phyloP scores from a whole-genome alignment of 2,113 vertebrate species.

The Dendrocopos noguchii region DNA sequence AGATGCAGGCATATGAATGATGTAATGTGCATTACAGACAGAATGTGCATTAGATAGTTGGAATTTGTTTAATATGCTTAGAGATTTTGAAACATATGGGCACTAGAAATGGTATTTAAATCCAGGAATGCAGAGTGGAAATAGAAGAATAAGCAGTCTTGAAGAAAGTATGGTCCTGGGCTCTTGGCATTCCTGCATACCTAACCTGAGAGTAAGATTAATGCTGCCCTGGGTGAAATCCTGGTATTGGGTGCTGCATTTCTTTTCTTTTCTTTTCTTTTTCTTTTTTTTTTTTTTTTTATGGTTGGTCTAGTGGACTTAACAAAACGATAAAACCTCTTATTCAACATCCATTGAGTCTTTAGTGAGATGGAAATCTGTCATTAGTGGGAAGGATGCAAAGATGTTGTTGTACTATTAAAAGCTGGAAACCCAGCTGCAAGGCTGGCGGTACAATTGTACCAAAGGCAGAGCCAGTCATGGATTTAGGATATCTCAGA shows the following conservation, averaged over 20 bases:
- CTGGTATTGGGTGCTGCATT: background rate
- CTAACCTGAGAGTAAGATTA: background rate
- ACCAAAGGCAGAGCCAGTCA: background rate
- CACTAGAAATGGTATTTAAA: background rate
- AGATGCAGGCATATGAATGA: background rate
- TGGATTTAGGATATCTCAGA: background rate
- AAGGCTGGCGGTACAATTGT: background rate
- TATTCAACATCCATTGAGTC: background rate
- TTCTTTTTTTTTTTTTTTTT: too few species aligned
- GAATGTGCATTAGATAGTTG: background rate
- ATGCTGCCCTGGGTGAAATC: background rate
- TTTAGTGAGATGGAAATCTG: background rate
- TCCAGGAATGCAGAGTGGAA: background rate
- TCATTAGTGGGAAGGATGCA: background rate
- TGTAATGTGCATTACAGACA: background rate
- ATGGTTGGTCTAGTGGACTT: rapidly evolving
- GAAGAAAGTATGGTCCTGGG: background rate
- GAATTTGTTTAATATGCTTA: background rate
- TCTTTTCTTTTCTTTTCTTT: background rate
- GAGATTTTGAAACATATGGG: background rate
- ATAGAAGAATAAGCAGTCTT: background rate
- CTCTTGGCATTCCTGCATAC: background rate
- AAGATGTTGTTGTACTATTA: background rate
- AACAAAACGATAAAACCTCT: background rate
- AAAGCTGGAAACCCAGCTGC: background rate